These are phyloP conservation scores for Muntiacus muntjak DNA, from an alignment of 2,113 vertebrate genomes.

Conservation along the genomic window DNA sequence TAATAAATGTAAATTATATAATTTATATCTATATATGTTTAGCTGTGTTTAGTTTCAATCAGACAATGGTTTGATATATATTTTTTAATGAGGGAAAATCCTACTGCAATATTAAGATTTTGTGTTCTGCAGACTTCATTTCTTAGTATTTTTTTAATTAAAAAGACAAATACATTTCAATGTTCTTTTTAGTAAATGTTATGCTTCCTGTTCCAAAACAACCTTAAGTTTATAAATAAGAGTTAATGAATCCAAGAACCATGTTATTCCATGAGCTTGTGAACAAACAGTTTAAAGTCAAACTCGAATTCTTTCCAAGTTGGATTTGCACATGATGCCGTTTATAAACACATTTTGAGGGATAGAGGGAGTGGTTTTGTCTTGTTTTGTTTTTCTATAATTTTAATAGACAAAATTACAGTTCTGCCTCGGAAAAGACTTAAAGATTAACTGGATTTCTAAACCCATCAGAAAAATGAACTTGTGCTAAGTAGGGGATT, in stretches of 20 bases:
- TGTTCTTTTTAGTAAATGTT: constrained; percentile 73
- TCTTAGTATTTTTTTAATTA: constrained; percentile 75
- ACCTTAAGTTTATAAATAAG: constrained; percentile 74
- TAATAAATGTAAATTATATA: constrained; percentile 70
- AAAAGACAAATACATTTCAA: constrained; percentile 73
- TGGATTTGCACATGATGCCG: constrained; percentile 52
- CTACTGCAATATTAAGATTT: constrained; percentile 76
- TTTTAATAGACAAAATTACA: constrained; percentile 23
- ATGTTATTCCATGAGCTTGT: constrained; percentile 51
- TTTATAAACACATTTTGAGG: constrained; percentile 55
- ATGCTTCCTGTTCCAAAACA: constrained; percentile 72
- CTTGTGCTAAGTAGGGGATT: not conserved
- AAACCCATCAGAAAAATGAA: not conserved
- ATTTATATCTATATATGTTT: constrained; percentile 68
- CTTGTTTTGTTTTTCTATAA: constrained; percentile 43
- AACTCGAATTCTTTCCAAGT: constrained; percentile 64
- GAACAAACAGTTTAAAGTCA: constrained; percentile 66
- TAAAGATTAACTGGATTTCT: not conserved
- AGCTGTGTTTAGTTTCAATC: constrained; percentile 76
- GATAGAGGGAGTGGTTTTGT: not conserved
- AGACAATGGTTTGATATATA: constrained; percentile 68
- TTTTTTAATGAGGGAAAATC: constrained; percentile 71
- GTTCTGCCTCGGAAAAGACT: constrained; percentile 15
- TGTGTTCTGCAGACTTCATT: constrained; percentile 64
- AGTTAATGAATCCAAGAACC: constrained; percentile 74